Evolutionary conservation across 2,888 invertebrate species (phyloP).

Genomic region (Sarcophaga carnaria): DNA sequence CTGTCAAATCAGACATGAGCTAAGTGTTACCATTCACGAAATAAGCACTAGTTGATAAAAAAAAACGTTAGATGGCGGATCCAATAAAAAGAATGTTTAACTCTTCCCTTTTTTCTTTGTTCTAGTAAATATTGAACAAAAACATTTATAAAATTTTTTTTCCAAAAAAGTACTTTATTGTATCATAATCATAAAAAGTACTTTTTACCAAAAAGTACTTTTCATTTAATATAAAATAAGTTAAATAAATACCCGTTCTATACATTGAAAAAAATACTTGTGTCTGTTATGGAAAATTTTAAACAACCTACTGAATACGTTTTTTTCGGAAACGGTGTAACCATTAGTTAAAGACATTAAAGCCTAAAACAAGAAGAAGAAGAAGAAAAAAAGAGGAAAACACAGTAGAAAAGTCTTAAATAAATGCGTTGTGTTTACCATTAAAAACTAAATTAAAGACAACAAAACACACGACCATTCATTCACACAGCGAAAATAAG

Average conservation of each 20-base stretch:
- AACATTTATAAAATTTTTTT: too few species aligned
- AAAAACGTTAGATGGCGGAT: too few species aligned
- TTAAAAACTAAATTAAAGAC: slow-evolving; percentile 68
- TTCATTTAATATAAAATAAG: background rate
- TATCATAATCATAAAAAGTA: background rate
- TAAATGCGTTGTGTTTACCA: slow-evolving; percentile 68
- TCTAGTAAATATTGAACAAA: too few species aligned
- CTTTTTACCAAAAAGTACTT: background rate
- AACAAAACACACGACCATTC: slow-evolving; percentile 11
- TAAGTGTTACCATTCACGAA: too few species aligned
- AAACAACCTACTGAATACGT: too few species aligned
- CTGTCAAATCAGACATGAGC: too few species aligned
- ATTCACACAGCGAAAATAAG: background rate
- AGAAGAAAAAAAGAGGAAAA: slow-evolving; percentile 23
- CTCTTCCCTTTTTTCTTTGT: too few species aligned
- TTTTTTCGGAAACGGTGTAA: background rate
- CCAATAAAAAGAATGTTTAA: too few species aligned
- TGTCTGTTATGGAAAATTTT: too few species aligned
- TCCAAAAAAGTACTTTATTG: background rate
- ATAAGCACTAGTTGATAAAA: too few species aligned
- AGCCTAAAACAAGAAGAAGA: slow-evolving; percentile 12
- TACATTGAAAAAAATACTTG: too few species aligned
- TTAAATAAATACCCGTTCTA: too few species aligned
- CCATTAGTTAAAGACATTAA: background rate
- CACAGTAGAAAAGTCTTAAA: slow-evolving; percentile 12